phyloP scores from a whole-genome alignment of 1,140 invertebrate species.

The Grapholita molesta region DNA sequence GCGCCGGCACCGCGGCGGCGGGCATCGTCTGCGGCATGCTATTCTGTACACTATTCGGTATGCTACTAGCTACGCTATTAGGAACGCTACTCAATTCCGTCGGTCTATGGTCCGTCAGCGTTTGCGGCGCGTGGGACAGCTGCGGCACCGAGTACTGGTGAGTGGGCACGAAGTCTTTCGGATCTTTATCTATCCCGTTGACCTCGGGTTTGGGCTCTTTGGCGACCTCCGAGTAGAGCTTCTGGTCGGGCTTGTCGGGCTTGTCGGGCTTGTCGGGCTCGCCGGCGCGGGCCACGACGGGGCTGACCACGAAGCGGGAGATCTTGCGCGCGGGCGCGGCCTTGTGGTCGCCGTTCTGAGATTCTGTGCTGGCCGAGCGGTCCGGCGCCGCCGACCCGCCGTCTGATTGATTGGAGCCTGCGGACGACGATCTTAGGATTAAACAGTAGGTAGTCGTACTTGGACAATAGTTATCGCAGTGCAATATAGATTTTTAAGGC shows the following conservation, averaged over 20 bases:
- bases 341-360: conserved; percentile 51
- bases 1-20: neutral
- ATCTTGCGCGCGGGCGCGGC: conserved; percentile 83
- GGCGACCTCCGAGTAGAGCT: conserved; percentile 21
- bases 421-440: too few relatives aligned
- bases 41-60: neutral
- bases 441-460: too few relatives aligned
- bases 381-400: conserved; percentile 54
- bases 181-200: neutral
- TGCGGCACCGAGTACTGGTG: conserved; percentile 53
- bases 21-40: neutral
- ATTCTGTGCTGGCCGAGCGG: conserved; percentile 54
- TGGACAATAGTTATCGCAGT: too few relatives aligned
- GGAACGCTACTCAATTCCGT: conserved; percentile 16
- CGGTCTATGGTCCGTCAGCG: conserved; percentile 41
- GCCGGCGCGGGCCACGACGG: conserved; percentile 80
- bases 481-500: too few relatives aligned
- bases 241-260: conserved; percentile 24
- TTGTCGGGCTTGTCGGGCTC: too few relatives aligned
- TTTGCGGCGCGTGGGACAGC: conserved; percentile 28
- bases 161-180: conserved; percentile 48
- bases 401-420: conserved; percentile 70
- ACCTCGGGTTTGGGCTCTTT: conserved; percentile 1
- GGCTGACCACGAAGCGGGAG: conserved; percentile 88
- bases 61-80: neutral